Percentiles rank a stretch among this genome's conserved stretches.
Conservation (phyloP, 2,888 invertebrate genomes). For the Acronicta psi region DNA sequence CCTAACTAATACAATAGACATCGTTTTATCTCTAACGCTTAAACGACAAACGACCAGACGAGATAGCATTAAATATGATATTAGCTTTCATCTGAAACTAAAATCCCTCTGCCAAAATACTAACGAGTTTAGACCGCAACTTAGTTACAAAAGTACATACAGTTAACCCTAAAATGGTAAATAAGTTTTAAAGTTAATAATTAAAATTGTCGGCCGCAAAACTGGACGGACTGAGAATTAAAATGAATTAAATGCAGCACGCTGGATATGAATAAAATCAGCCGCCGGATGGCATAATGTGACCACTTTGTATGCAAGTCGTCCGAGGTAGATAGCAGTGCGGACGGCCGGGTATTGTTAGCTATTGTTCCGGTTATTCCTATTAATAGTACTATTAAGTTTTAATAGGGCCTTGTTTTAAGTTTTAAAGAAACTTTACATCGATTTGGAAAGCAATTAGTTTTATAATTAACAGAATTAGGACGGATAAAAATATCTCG, state of each 20-base stretch:
- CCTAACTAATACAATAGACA: constrained; percentile 3
- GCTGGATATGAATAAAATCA: constrained; percentile 56
- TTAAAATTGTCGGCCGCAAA: constrained; percentile 59
- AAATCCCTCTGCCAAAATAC: constrained; percentile 28
- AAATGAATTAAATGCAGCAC: constrained; percentile 61
- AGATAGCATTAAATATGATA: constrained; percentile 29
- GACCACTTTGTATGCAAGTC: constrained; percentile 60
- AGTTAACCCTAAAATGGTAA: constrained; percentile 45
- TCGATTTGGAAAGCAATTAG: background rate
- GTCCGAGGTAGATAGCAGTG: constrained; percentile 36
- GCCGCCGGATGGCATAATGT: constrained; percentile 48
- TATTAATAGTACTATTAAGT: constrained; percentile 22
- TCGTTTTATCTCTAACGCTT: constrained; percentile 13
- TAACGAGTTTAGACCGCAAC: constrained; percentile 17
- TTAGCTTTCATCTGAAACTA: constrained; percentile 7
- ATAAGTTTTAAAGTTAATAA: constrained; percentile 58
- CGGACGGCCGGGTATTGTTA: constrained; percentile 37
- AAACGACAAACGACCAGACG: constrained; percentile 21
- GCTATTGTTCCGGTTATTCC: constrained; percentile 43
- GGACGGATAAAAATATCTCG: no score
- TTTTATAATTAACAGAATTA: no score
- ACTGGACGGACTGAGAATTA: constrained; percentile 53
- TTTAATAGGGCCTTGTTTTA: background rate
- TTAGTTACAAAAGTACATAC: constrained; percentile 24
- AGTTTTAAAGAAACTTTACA: background rate